Percentiles rank a stretch among this genome's conserved stretches.
Evolutionary conservation across 1,140 invertebrate genomes (phyloP).

Genomic region (Ruditapes philippinarum): DNA sequence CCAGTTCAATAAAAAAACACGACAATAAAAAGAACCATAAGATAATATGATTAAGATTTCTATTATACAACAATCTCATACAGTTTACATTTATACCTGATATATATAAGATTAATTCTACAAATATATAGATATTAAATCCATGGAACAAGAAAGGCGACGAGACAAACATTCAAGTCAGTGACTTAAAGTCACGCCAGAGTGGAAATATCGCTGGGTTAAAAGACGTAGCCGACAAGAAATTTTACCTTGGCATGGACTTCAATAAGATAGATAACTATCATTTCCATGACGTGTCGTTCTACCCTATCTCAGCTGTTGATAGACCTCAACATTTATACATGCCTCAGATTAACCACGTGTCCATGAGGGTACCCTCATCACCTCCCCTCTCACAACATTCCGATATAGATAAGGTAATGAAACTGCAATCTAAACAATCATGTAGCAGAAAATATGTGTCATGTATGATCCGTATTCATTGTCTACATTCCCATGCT

Average conservation of each 20-base stretch:
- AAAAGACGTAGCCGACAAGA: constrained; percentile 72
- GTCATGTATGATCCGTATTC: too few species aligned
- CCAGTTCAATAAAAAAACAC: background rate
- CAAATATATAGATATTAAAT: constrained; percentile 71
- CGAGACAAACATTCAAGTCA: constrained; percentile 88
- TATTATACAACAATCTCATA: too few species aligned
- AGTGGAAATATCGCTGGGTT: constrained; percentile 82
- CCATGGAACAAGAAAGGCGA: constrained; percentile 88
- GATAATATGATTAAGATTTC: too few species aligned
- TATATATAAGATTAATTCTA: background rate
- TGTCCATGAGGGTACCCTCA: constrained; percentile 92
- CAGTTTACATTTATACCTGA: background rate
- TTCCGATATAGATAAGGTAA: constrained; percentile 89
- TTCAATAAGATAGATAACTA: constrained; percentile 79
- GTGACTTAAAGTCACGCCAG: constrained; percentile 92
- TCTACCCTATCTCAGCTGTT: constrained; percentile 68
- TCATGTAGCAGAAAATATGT: too few species aligned
- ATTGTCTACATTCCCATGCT: too few species aligned
- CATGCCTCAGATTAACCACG: constrained; percentile 96
- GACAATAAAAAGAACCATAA: background rate
- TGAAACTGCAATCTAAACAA: too few species aligned
- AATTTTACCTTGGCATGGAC: constrained; percentile 79
- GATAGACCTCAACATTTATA: constrained; percentile 87
- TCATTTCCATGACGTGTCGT: constrained; percentile 63
- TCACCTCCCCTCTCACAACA: constrained; percentile 92